Evolutionary conservation across 2,113 vertebrate genomes (phyloP).

Genomic region (Nycticorax nycticorax): DNA sequence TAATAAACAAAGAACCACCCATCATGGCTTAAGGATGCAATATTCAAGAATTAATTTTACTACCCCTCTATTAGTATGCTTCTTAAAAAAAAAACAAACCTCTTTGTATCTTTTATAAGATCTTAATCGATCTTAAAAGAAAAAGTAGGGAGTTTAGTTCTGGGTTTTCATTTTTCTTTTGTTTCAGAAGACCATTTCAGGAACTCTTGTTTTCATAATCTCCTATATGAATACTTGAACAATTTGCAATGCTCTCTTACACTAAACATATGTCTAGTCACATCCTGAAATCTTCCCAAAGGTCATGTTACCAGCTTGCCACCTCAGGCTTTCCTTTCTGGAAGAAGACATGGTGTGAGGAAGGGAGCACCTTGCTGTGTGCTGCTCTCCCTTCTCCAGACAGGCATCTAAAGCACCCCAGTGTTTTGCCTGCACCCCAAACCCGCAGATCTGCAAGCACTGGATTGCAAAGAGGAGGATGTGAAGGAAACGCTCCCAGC

Average conservation of each 20-base stretch:
- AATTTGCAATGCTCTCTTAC: background rate
- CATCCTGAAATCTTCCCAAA: background rate
- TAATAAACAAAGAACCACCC: background rate
- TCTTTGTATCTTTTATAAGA: background rate
- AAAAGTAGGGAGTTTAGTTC: background rate
- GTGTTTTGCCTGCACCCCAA: background rate
- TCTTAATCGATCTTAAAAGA: background rate
- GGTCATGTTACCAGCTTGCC: background rate
- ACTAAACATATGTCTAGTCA: background rate
- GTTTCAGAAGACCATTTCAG: background rate
- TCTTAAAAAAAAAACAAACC: background rate
- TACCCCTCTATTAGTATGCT: background rate
- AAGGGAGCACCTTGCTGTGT: background rate
- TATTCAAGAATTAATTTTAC: background rate
- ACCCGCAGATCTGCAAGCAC: background rate
- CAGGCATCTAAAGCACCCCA: background rate
- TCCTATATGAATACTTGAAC: background rate
- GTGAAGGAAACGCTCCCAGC: background rate
- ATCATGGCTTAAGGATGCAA: background rate
- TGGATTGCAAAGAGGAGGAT: background rate
- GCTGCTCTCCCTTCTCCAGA: background rate
- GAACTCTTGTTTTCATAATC: background rate
- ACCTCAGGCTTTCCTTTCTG: background rate
- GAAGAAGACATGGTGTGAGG: background rate
- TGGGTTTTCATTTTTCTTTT: background rate